These are phyloP conservation scores for Hucho hucho DNA, from an alignment of 2,113 vertebrate genomes.

Conservation along the genomic window DNA sequence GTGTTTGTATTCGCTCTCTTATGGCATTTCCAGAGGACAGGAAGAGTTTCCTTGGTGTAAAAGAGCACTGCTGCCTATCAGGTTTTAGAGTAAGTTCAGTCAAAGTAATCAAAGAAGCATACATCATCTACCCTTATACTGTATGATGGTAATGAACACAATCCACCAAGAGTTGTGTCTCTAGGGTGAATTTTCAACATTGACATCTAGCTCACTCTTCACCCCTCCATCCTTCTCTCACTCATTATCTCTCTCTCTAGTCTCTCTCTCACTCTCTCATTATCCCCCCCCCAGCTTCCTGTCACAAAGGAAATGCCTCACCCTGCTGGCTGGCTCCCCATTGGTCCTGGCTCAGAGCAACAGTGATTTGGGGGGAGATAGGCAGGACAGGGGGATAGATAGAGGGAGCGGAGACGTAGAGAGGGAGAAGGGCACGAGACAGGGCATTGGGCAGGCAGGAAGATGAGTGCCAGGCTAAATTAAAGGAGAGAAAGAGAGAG, in stretches of 20 bases:
- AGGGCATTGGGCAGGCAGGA: constrained; percentile 6
- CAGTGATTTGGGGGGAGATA: constrained; percentile 57
- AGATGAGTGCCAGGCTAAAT: background rate
- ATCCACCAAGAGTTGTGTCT: background rate
- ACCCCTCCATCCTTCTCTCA: background rate
- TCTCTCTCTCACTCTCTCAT: constrained; percentile 12
- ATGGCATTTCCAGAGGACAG: too few species aligned
- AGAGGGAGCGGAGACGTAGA: constrained; percentile 26
- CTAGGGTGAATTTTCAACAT: background rate
- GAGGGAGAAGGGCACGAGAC: constrained; percentile 13
- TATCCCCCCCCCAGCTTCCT: constrained; percentile 63
- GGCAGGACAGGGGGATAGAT: constrained; percentile 48
- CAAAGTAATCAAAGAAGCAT: too few species aligned
- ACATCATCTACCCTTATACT: too few species aligned
- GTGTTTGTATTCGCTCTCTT: too few species aligned
- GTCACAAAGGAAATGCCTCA: constrained; percentile 79
- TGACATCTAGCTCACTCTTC: constrained; percentile 18
- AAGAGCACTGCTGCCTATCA: too few species aligned
- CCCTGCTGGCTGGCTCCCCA: constrained; percentile 63
- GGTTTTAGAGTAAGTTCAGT: too few species aligned
- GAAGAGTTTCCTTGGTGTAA: too few species aligned
- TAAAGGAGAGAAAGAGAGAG: constrained; percentile 8
- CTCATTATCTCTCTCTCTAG: constrained; percentile 14
- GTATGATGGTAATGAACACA: too few species aligned
- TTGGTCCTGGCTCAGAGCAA: constrained; percentile 59